Evolutionary conservation across 2,797 vertebrate species (phyloP), one percentile per base, ranked within the genome.

Genomic region (Rachycentron canadum): DNA sequence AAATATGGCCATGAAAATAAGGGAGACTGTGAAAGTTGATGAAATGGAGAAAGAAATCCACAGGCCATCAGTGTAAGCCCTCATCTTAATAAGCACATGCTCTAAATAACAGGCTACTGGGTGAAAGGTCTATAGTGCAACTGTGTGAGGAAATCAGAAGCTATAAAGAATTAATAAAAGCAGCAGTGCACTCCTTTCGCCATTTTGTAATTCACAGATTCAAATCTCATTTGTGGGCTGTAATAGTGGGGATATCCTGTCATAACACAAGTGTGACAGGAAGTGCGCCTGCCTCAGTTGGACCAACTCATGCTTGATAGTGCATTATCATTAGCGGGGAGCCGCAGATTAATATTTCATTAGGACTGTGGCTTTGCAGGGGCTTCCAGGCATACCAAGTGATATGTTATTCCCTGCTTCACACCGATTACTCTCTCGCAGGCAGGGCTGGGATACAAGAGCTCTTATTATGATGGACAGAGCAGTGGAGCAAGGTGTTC

Each of bases 271-370:
- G 74, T 81, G 82, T 88, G 89, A 90, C 78, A 89, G 83, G 71
- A 74, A 85, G 82, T 84, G 9, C 83, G 87, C 73, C 87, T 57
- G 76, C 80, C 88, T 86, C 84, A 64, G 70, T 90, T 88, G 83
- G 75, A 87, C 84, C 86, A 81, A 83, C 90, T 91, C 92, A 90
- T 77, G 92, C 90, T 87, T 91, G 91, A 91, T 91, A 85, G 91
- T 92, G 90, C 89, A 94, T 94, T 93, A 93, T 94, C 93, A 94
- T 95, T 94, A 94, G 89, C 23, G 25, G 57, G 65, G 86, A 92
- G 89, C 85, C 45, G 62, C 84, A 88, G 90, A 94, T 95, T 94
- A 94, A 95, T 95, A 95, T 94, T 95, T 94, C 88, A 95, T 94
- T 88, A 93, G 88, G 83, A 85, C 76, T 76, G 86, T 90, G 88